These are phyloP conservation scores for Porites divaricata DNA, from an alignment of 92 coral and sea anemone genomes.

Conservation along the genomic window DNA sequence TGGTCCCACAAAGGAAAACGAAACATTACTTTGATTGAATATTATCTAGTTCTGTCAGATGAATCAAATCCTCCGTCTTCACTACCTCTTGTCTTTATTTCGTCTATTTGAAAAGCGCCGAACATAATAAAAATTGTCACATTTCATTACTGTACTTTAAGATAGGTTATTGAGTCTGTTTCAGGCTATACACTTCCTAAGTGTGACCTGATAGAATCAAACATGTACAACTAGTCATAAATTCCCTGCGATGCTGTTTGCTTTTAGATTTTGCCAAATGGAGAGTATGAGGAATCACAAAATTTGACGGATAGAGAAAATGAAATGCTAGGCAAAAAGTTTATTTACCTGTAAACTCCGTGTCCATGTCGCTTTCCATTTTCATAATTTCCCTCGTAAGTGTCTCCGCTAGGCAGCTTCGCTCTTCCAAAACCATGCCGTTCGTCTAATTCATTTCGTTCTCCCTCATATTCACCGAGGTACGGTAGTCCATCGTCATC, in stretches of 20 bases:
- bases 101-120: too few relatives aligned
- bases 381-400: constrained; percentile 84
- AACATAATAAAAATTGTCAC: too few relatives aligned
- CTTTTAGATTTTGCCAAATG: background rate
- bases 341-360: constrained; percentile 77
- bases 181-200: too few relatives aligned
- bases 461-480: constrained; percentile 88
- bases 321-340: background rate
- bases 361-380: constrained; percentile 78
- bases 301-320: background rate
- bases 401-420: constrained; percentile 85
- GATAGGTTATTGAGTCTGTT: too few relatives aligned
- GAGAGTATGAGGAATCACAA: background rate
- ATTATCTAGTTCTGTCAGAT: too few relatives aligned
- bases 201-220: too few relatives aligned
- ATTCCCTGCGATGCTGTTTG: background rate
- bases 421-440: constrained; percentile 86
- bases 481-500: constrained; percentile 85
- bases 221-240: too few relatives aligned
- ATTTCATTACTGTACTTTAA: too few relatives aligned
- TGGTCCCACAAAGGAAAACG: too few relatives aligned
- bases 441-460: constrained; percentile 76
- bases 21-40: too few relatives aligned
- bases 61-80: too few relatives aligned
- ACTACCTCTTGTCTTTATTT: too few relatives aligned